Conservation (phyloP, 1,140 invertebrate species). For the Drosophila mayri region DNA sequence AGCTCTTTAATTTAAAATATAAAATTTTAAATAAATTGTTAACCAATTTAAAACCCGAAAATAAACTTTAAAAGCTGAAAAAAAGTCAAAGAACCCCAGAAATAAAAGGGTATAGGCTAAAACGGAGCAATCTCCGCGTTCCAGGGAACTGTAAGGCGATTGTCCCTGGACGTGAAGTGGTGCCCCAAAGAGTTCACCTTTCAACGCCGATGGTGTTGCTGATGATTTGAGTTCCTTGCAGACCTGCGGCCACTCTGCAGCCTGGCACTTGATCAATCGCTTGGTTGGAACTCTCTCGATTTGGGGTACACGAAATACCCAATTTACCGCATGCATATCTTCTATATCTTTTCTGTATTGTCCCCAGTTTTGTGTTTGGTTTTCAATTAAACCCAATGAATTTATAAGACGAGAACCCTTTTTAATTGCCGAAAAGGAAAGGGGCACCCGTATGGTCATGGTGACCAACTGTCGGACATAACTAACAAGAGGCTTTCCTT, state of each 20-base stretch:
- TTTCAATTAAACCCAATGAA: constrained; percentile 75
- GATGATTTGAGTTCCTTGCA: constrained; percentile 37
- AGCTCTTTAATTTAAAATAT: too few species aligned
- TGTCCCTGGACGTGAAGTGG: constrained; percentile 29
- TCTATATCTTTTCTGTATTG: constrained; percentile 48
- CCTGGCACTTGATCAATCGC: constrained; percentile 62
- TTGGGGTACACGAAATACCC: constrained; percentile 14
- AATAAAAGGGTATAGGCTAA: constrained; percentile 8
- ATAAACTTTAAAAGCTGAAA: too few species aligned
- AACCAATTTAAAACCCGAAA: background rate
- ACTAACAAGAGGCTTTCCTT: constrained; percentile 16
- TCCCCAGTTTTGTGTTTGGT: constrained; percentile 41
- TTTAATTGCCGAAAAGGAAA: constrained; percentile 49
- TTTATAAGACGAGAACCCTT: constrained; percentile 19
- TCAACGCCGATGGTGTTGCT: constrained; percentile 81
- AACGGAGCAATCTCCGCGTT: constrained; percentile 31
- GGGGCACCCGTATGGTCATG: constrained; percentile 50
- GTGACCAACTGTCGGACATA: constrained; percentile 55
- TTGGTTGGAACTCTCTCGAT: constrained; percentile 21
- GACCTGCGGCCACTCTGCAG: constrained; percentile 31
- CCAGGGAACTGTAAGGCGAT: constrained; percentile 64
- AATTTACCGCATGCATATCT: constrained; percentile 62
- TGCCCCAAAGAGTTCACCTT: constrained; percentile 49
- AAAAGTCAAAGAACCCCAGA: background rate
- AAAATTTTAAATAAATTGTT: too few species aligned